A percentile compares a stretch with the other conserved stretches of the same genome.
Evolutionary conservation across 2,888 invertebrate genomes (phyloP).

Genomic region (Hypselothyrea guttata): DNA sequence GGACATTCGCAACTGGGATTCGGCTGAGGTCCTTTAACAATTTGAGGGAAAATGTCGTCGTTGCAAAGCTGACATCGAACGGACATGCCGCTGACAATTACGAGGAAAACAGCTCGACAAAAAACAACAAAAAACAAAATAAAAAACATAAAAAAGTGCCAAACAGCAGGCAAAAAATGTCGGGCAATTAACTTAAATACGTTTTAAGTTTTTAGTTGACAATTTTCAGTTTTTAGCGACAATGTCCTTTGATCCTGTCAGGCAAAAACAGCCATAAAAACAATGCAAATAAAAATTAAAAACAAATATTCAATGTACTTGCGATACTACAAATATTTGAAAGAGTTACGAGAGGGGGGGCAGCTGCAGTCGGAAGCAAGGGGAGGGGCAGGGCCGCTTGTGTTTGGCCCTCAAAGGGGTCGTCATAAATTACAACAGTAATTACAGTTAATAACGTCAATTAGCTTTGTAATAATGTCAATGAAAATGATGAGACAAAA

Average conservation of each 20-base stretch:
- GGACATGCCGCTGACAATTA: constrained; percentile 74
- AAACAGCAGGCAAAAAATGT: constrained; percentile 55
- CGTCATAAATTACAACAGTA: constrained; percentile 74
- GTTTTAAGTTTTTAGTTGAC: constrained; percentile 51
- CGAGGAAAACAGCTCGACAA: constrained; percentile 40
- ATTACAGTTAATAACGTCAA: constrained; percentile 74
- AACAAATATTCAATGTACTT: constrained; percentile 56
- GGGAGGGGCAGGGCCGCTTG: constrained; percentile 7
- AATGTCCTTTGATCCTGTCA: constrained; percentile 37
- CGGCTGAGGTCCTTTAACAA: constrained; percentile 36
- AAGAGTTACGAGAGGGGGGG: not conserved
- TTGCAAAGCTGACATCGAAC: constrained; percentile 64
- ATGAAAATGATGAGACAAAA: constrained; percentile 75
- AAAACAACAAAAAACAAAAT: too few species aligned
- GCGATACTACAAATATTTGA: constrained; percentile 47
- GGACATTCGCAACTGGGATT: constrained; percentile 34
- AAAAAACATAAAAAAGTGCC: too few species aligned
- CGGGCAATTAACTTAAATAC: constrained; percentile 71
- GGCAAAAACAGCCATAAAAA: constrained; percentile 61
- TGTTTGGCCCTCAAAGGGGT: constrained; percentile 64
- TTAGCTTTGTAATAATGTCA: constrained; percentile 76
- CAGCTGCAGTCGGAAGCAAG: not conserved
- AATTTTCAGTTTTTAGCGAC: constrained; percentile 32
- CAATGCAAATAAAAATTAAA: constrained; percentile 29
- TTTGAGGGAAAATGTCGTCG: constrained; percentile 60